A percentile compares a stretch with the other conserved stretches of the same genome.
Evolutionary conservation across 2,113 vertebrate genomes (phyloP).

Genomic region (Orycteropus afer): DNA sequence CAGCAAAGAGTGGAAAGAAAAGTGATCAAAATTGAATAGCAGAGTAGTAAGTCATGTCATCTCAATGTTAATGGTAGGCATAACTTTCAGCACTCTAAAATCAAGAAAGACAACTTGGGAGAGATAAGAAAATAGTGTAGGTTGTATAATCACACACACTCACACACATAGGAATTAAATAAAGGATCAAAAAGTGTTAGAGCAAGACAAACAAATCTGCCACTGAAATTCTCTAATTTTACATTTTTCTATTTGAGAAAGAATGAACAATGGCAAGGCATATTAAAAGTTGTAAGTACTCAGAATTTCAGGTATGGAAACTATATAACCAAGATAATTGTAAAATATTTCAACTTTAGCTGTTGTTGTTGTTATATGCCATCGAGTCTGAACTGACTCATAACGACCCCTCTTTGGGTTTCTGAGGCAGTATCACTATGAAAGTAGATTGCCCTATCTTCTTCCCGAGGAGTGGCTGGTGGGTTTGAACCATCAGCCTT

Average conservation of each 20-base stretch:
- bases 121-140: neutral
- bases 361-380: too few species aligned
- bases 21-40: neutral
- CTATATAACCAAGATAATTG: neutral
- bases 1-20: neutral
- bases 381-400: too few species aligned
- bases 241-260: neutral
- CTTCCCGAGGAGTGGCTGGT: too few species aligned
- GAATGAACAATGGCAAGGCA: neutral
- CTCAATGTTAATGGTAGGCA: neutral
- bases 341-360: conserved; percentile 31
- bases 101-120: neutral
- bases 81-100: neutral
- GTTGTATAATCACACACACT: neutral
- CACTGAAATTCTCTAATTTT: conserved; percentile 37
- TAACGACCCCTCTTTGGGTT: too few species aligned
- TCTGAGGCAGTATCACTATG: too few species aligned
- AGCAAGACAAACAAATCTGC: neutral
- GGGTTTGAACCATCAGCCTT: too few species aligned
- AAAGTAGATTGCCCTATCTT: too few species aligned
- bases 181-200: neutral
- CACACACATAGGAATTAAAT: neutral
- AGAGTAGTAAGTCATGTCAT: neutral
- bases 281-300: neutral
- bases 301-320: conserved; percentile 29